A percentile compares a stretch with the other conserved stretches of the same genome.
These are phyloP conservation scores for Brevimyrus niger DNA, from an alignment of 2,113 vertebrate species.

Conservation along the genomic window DNA sequence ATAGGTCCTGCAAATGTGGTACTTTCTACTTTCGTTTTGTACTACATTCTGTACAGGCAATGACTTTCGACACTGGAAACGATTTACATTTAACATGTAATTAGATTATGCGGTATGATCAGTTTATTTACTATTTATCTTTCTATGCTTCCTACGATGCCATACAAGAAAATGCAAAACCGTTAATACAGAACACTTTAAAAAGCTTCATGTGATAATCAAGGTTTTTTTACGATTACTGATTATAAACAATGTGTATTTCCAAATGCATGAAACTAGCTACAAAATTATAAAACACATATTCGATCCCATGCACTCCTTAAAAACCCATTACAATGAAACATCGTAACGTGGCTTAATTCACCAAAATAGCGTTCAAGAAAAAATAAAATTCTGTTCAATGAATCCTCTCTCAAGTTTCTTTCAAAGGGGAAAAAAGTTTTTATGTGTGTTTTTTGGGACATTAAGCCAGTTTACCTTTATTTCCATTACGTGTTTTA, in stretches of 20 bases:
- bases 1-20: not conserved
- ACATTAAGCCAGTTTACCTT: not conserved
- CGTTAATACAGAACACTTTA: not conserved
- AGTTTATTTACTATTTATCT: not conserved
- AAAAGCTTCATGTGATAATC: not conserved
- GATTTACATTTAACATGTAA: not conserved
- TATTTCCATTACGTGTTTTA: not conserved
- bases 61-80: not conserved
- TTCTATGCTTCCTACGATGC: not conserved
- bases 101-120: not conserved
- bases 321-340: not conserved
- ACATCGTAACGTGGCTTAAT: not conserved
- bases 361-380: not conserved
- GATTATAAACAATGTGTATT: not conserved
- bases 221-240: not conserved
- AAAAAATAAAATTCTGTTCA: not conserved
- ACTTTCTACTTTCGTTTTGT: not conserved
- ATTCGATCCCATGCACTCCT: not conserved
- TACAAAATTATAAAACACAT: not conserved
- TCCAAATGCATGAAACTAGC: not conserved
- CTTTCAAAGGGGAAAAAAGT: not conserved
- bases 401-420: not conserved
- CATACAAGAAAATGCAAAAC: not conserved
- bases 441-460: not conserved
- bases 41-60: not conserved